Evolutionary conservation across 2,888 invertebrate species (phyloP).

Genomic region (Heliconius erato): DNA sequence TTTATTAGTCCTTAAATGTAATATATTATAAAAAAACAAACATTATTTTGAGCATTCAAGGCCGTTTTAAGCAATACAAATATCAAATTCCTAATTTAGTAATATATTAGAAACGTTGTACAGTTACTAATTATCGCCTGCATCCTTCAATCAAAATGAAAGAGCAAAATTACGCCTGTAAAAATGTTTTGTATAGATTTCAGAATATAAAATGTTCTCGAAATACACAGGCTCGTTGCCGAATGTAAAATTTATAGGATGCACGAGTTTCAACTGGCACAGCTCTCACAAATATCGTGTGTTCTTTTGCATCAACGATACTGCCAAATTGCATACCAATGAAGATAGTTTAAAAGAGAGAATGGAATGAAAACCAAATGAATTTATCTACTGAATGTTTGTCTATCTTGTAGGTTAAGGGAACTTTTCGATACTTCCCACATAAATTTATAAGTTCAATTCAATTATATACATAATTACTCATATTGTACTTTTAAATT

Average conservation of each 20-base stretch:
- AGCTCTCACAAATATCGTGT: constrained; percentile 38
- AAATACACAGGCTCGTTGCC: constrained; percentile 34
- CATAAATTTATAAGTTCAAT: too few relatives aligned
- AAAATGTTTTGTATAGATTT: constrained; percentile 21
- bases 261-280: constrained; percentile 32
- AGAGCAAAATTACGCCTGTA: background rate
- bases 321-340: constrained; percentile 31
- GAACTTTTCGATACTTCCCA: too few relatives aligned
- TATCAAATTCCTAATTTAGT: background rate
- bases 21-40: background rate
- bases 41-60: background rate
- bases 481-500: too few relatives aligned
- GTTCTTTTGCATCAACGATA: constrained; percentile 34
- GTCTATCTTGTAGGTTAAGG: too few relatives aligned
- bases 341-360: constrained; percentile 7
- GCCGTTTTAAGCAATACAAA: background rate
- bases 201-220: constrained; percentile 36
- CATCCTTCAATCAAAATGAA: background rate
- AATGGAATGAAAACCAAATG: background rate
- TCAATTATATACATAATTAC: too few relatives aligned
- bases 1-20: background rate
- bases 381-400: background rate
- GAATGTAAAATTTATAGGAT: constrained; percentile 42
- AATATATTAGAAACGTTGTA: background rate
- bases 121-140: background rate